Evolutionary conservation across 2,888 invertebrate genomes (phyloP).

Genomic region (Bombylius major): DNA sequence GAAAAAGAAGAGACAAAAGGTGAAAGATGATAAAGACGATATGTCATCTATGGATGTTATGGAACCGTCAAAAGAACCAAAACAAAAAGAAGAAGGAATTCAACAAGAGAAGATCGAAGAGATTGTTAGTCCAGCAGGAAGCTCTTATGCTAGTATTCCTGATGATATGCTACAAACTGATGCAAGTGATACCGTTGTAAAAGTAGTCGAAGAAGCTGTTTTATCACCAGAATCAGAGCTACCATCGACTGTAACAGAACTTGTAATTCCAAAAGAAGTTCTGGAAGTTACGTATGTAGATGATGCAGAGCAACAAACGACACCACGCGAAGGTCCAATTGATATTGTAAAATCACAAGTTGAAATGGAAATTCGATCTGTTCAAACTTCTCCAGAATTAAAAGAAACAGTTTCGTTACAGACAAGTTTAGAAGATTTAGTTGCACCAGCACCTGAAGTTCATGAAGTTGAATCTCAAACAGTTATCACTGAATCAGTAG

Average conservation of each 20-base stretch:
- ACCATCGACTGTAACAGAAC: slow-evolving; percentile 43
- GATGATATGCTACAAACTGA: slow-evolving; percentile 33
- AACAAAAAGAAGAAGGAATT: slow-evolving; percentile 24
- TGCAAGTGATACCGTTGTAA: slow-evolving; percentile 36
- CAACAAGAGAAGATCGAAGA: slow-evolving; percentile 29
- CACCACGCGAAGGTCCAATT: slow-evolving; percentile 29
- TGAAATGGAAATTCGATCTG: slow-evolving; percentile 38
- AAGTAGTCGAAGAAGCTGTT: slow-evolving; percentile 52
- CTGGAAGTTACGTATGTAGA: slow-evolving; percentile 32
- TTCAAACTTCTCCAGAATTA: slow-evolving; percentile 38
- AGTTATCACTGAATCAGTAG: slow-evolving; percentile 23
- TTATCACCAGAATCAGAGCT: slow-evolving; percentile 44
- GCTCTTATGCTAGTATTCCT: slow-evolving; percentile 36
- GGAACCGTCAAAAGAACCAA: slow-evolving; percentile 20
- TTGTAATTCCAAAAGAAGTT: slow-evolving; percentile 35
- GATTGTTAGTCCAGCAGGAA: slow-evolving; percentile 31
- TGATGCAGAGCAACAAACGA: slow-evolving; percentile 46
- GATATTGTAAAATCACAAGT: slow-evolving; percentile 18
- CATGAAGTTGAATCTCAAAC: slow-evolving; percentile 34
- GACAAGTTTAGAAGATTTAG: slow-evolving; percentile 22
- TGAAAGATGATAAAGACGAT: slow-evolving; percentile 37
- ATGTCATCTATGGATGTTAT: slow-evolving; percentile 39
- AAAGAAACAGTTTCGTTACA: slow-evolving; percentile 27
- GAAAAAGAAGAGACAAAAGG: slow-evolving; percentile 42
- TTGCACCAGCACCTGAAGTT: slow-evolving; percentile 18